Evolutionary conservation across 92 coral and sea anemone genomes (phyloP).

Genomic region (Scolanthus callimorphus): DNA sequence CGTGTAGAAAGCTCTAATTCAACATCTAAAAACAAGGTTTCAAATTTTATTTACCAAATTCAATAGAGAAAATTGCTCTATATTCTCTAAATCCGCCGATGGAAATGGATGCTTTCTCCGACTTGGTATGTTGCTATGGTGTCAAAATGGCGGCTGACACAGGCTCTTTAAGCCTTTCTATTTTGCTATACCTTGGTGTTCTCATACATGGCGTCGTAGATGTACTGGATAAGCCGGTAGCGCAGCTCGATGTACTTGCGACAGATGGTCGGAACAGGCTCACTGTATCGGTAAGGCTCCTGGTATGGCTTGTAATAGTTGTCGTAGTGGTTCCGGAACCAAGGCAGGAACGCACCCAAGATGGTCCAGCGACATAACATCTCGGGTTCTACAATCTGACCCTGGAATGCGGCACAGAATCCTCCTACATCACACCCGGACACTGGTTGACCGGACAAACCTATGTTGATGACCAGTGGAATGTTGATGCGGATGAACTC

Average conservation of each 20-base stretch:
- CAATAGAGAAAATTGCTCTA: too few relatives aligned
- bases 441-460: conserved; percentile 70
- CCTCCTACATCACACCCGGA: conserved; percentile 81
- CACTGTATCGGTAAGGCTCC: conserved; percentile 60
- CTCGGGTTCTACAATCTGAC: conserved; percentile 69
- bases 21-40: too few relatives aligned
- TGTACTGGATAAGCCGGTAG: conserved; percentile 65
- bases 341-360: conserved; percentile 74
- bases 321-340: conserved; percentile 81
- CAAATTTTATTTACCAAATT: too few relatives aligned
- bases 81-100: too few relatives aligned
- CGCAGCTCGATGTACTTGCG: conserved; percentile 83
- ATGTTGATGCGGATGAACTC: conserved; percentile 65
- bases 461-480: conserved; percentile 62
- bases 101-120: too few relatives aligned
- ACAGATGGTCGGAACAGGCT: conserved; percentile 71
- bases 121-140: too few relatives aligned
- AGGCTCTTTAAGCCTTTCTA: too few relatives aligned
- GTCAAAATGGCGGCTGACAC: too few relatives aligned
- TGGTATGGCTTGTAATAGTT: conserved; percentile 70
- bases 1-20: too few relatives aligned
- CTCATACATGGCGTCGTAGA: conserved; percentile 80
- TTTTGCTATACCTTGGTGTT: conserved; percentile 21
- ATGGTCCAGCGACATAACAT: conserved; percentile 73
- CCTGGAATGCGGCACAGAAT: conserved; percentile 54